Percentiles rank a stretch among this genome's conserved stretches.
phyloP scores from a whole-genome alignment of 1,140 invertebrate genomes.

The Bombus soroeensis region DNA sequence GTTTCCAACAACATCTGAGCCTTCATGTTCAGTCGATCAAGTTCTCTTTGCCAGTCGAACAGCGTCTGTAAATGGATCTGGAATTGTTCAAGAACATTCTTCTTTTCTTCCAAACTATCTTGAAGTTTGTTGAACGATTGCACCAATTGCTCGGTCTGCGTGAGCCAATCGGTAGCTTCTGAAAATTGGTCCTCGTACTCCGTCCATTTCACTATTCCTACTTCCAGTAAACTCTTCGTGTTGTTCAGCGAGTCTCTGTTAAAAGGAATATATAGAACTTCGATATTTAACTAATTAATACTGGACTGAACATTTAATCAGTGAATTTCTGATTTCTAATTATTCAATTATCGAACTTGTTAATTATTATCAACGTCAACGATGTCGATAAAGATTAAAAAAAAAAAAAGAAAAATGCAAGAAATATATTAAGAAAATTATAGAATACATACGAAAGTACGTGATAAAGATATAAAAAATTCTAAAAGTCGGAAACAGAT shows the following conservation, averaged over 20 bases:
- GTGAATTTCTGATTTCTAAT: neutral
- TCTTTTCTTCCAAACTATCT: constrained; percentile 94
- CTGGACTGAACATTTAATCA: neutral
- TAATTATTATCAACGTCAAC: no score
- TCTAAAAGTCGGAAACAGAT: neutral
- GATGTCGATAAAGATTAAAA: no score
- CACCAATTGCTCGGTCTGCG: constrained; percentile 92
- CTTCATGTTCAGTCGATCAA: constrained; percentile 95
- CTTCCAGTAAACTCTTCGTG: constrained; percentile 92
- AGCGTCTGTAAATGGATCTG: constrained; percentile 94
- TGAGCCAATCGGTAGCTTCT: constrained; percentile 94
- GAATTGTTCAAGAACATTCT: constrained; percentile 94
- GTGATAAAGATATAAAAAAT: neutral
- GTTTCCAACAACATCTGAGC: constrained; percentile 95
- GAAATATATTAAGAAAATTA: constrained; percentile 6
- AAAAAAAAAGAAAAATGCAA: neutral
- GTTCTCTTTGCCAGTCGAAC: constrained; percentile 96
- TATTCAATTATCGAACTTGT: neutral
- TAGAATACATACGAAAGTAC: neutral
- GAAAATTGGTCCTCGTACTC: constrained; percentile 97
- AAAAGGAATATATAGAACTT: constrained; percentile 20
- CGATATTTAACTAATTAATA: neutral
- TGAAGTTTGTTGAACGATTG: constrained; percentile 96
- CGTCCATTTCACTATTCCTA: constrained; percentile 96
- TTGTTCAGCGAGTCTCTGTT: constrained; percentile 88